These are phyloP conservation scores for Lasioglossum lativentre DNA, from an alignment of 2,888 invertebrate species.

Conservation along the genomic window DNA sequence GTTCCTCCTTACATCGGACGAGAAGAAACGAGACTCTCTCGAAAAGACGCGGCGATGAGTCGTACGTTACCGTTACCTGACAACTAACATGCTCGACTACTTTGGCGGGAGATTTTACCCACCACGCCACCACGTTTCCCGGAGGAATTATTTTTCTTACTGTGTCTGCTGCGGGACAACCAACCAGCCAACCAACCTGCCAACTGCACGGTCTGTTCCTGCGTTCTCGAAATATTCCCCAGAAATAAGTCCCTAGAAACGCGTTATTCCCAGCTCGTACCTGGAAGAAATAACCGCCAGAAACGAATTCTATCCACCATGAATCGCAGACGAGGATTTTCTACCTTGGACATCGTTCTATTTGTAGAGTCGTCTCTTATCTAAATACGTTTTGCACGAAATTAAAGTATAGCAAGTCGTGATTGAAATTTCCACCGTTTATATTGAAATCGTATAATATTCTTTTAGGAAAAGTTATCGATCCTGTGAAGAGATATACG, in stretches of 20 bases:
- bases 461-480: constrained; percentile 21
- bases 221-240: not conserved
- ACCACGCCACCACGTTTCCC: not conserved
- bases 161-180: not conserved
- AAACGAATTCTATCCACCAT: not conserved
- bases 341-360: constrained; percentile 2
- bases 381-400: constrained; percentile 20
- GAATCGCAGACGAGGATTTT: constrained; percentile 13
- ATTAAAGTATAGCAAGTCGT: constrained; percentile 28
- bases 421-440: constrained; percentile 17
- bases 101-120: constrained; percentile 12
- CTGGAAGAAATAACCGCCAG: not conserved
- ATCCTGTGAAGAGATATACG: constrained; percentile 33
- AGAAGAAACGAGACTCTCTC: not conserved
- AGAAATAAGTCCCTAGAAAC: not conserved
- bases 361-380: not conserved
- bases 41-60: no score
- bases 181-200: not conserved
- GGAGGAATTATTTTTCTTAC: not conserved
- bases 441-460: constrained; percentile 29
- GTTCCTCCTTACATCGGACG: not conserved
- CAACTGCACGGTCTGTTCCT: not conserved
- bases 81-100: not conserved
- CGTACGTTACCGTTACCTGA: not conserved
- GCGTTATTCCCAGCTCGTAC: not conserved